phyloP scores from a whole-genome alignment of 2,888 invertebrate genomes.

The Cartodere bifasciata region DNA sequence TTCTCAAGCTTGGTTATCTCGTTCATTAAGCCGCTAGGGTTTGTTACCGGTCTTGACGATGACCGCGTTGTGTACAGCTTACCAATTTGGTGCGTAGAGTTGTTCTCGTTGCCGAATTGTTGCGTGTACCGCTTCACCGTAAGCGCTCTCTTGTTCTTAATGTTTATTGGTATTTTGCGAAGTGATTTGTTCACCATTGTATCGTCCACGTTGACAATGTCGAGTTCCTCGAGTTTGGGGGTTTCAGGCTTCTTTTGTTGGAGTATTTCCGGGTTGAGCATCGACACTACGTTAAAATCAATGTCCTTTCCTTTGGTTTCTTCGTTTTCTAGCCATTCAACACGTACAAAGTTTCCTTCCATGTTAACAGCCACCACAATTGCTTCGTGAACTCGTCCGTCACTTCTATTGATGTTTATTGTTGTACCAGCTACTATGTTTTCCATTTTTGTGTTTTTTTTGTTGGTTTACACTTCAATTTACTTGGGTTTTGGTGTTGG shows the following conservation, averaged over 20 bases:
- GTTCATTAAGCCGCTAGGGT: conserved; percentile 1
- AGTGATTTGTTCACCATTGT: conserved; percentile 86
- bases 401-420: conserved; percentile 72
- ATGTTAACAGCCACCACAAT: conserved; percentile 86
- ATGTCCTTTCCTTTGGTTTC: conserved; percentile 99
- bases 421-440: conserved; percentile 45
- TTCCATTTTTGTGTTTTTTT: conserved; percentile 5
- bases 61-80: conserved; percentile 6
- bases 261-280: conserved; percentile 58
- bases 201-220: conserved; percentile 49
- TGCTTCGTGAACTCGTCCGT: conserved; percentile 88
- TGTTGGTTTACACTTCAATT: too few relatives aligned
- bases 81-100: conserved; percentile 2
- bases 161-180: conserved; percentile 76
- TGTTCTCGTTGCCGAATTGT: neutral
- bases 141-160: conserved; percentile 83
- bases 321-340: conserved; percentile 98
- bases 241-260: neutral
- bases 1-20: conserved; percentile 8
- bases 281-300: conserved; percentile 77
- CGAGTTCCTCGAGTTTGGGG: neutral
- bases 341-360: conserved; percentile 80
- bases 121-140: conserved; percentile 42
- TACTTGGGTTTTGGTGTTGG: too few relatives aligned
- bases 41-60: conserved; percentile 3